Base-by-base conservation (phyloP, 2,113 vertebrate genomes). In the Heloderma charlesbogerti region DNA sequence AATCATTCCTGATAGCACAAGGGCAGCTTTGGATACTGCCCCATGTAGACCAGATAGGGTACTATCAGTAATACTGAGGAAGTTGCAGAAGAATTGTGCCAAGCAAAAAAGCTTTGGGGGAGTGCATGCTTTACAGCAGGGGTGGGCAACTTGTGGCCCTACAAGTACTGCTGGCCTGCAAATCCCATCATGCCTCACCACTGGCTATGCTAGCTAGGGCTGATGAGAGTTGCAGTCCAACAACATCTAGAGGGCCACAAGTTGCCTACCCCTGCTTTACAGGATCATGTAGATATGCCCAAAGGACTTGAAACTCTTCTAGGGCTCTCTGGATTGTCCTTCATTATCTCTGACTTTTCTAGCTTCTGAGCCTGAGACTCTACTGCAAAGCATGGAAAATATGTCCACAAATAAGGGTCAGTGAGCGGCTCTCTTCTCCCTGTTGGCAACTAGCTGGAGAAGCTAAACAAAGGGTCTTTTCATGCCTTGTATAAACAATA, bases 381-480 rank as follows among this genome's bases (percentile, higher is more conserved):
- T 1, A 0, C 8, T 72, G 7, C 92, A 83, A 66, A 43, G 40
- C 6, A 0, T 89, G 85, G 71, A 74, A 69, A 43, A 1, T 84
- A 83, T 54, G 67, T 29, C 43, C 66, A 80, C 63, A 0, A 45
- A 63, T 0, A 18, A 63, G 84, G 89, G 81, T 34, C 54, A 91
- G 93, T 74, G 93, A 95, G 80, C 0, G 0, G 84, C 93, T 94
- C 82, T 40, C 71, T 93, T 77, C 78, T 95, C 92, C 91, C 94
- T 92, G 92, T 93, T 94, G 93, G 95, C 95, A 94, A 92, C 79
- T 89, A 75, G 84, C 92, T 94, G 85, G 87, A 89, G 0, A 0
- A 48, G 90, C 88, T 45, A 87, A 94, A 96, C 96, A 96, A 96
- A 95, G 60, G 87, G 83, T 91, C 95, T 95, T 95, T 96, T 96